Evolutionary conservation across 2,113 vertebrate genomes (phyloP).

Genomic region (Spermophilus dauricus): DNA sequence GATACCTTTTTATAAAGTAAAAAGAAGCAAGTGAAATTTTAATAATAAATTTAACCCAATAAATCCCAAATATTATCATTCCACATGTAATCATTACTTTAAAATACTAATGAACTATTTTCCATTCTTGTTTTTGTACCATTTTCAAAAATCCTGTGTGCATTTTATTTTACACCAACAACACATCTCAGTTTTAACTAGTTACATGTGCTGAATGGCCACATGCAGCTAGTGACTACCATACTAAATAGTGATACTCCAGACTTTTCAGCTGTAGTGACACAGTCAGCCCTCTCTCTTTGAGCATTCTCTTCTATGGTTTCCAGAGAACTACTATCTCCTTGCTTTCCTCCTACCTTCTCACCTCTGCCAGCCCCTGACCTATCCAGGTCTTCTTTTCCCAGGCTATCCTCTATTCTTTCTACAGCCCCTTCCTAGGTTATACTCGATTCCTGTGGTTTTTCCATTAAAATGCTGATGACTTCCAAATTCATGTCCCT

Average conservation of each 20-base stretch:
- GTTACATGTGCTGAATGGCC: background rate
- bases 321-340: background rate
- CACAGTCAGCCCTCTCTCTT: background rate
- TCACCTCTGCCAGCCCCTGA: background rate
- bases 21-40: conserved; percentile 22
- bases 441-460: background rate
- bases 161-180: background rate
- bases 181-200: background rate
- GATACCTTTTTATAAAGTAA: conserved; percentile 8
- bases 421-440: background rate
- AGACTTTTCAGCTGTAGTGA: background rate
- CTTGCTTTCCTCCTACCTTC: background rate
- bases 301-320: background rate
- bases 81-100: conserved; percentile 26
- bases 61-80: conserved; percentile 35
- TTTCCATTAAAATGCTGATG: background rate
- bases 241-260: background rate
- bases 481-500: background rate
- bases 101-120: conserved; percentile 42
- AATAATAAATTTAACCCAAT: background rate
- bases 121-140: conserved; percentile 1
- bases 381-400: background rate
- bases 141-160: conserved; percentile 18
- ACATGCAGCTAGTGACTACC: background rate
- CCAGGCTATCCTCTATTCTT: background rate